Conservation (phyloP, 2,797 vertebrate genomes). For the Anguilla pacifica region DNA sequence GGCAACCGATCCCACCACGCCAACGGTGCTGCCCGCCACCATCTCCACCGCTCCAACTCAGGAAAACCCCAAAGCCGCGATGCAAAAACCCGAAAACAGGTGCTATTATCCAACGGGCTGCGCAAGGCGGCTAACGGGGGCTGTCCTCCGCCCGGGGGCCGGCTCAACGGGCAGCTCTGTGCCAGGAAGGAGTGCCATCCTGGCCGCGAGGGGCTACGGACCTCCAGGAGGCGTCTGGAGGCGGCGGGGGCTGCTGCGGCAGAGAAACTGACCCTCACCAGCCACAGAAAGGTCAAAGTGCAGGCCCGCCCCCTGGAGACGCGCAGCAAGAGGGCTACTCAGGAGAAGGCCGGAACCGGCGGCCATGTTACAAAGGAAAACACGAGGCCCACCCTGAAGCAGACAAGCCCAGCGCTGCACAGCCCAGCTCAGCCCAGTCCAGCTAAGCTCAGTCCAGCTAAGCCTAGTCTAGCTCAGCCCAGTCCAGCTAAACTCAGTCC, state of each 20-base stretch:
- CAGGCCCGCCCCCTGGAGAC: slow-evolving; percentile 76
- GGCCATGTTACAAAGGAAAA: slow-evolving; percentile 78
- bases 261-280: slow-evolving; percentile 61
- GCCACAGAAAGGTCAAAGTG: slow-evolving; percentile 88
- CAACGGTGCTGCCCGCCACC: slow-evolving; percentile 58
- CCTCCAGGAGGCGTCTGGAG: slow-evolving; percentile 93
- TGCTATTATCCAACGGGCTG: slow-evolving; percentile 94
- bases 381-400: slow-evolving; percentile 74
- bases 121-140: slow-evolving; percentile 67
- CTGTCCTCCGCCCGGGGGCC: slow-evolving; percentile 82
- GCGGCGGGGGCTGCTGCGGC: slow-evolving; percentile 58
- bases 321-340: slow-evolving; percentile 79
- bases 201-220: slow-evolving; percentile 89
- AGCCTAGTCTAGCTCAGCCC: not conserved
- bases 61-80: slow-evolving; percentile 98
- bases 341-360: slow-evolving; percentile 67
- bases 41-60: slow-evolving; percentile 83
- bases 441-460: not conserved
- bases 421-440: not conserved
- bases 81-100: slow-evolving; percentile 99
- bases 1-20: slow-evolving; percentile 63
- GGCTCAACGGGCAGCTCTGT: slow-evolving; percentile 84
- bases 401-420: slow-evolving; percentile 57
- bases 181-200: slow-evolving; percentile 57
- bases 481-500: not conserved